These are phyloP conservation scores for Siderastrea siderea DNA, from an alignment of 92 coral and sea anemone genomes.

Conservation along the genomic window DNA sequence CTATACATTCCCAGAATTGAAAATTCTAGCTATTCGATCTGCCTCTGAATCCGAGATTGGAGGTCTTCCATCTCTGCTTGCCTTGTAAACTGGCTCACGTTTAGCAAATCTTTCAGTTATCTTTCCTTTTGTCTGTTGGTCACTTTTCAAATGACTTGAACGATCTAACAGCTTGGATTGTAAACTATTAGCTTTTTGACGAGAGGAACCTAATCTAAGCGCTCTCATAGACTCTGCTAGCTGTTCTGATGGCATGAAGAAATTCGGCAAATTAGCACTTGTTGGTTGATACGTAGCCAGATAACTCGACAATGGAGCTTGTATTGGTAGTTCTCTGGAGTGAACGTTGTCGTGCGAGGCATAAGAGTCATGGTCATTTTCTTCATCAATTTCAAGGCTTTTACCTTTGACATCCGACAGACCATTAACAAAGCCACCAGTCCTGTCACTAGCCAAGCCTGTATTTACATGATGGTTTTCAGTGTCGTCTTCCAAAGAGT, in stretches of 20 bases:
- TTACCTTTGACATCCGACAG: not conserved
- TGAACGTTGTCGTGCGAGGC: not conserved
- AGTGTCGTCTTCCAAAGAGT: constrained; percentile 7
- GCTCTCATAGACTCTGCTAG: constrained; percentile 95
- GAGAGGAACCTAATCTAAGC: constrained; percentile 75
- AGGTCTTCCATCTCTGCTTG: constrained; percentile 67
- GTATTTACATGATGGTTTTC: constrained; percentile 11
- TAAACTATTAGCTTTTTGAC: constrained; percentile 5
- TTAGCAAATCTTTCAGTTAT: constrained; percentile 70
- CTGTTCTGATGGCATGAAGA: constrained; percentile 93
- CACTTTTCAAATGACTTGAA: constrained; percentile 13
- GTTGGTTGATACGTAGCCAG: not conserved
- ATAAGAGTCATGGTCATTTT: not conserved
- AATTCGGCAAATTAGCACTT: constrained; percentile 75
- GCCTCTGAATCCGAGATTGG: constrained; percentile 88
- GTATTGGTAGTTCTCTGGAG: not conserved
- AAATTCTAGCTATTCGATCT: constrained; percentile 92
- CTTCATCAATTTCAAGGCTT: constrained; percentile 1
- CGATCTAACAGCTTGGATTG: constrained; percentile 77
- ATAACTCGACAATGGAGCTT: not conserved
- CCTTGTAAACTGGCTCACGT: constrained; percentile 68
- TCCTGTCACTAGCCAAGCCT: not conserved
- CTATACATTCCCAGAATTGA: constrained; percentile 41
- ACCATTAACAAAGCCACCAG: not conserved
- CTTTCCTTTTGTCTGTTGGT: constrained; percentile 31